Conservation (phyloP, 2,888 invertebrate genomes). For the Stenchaetothrips biformis region DNA sequence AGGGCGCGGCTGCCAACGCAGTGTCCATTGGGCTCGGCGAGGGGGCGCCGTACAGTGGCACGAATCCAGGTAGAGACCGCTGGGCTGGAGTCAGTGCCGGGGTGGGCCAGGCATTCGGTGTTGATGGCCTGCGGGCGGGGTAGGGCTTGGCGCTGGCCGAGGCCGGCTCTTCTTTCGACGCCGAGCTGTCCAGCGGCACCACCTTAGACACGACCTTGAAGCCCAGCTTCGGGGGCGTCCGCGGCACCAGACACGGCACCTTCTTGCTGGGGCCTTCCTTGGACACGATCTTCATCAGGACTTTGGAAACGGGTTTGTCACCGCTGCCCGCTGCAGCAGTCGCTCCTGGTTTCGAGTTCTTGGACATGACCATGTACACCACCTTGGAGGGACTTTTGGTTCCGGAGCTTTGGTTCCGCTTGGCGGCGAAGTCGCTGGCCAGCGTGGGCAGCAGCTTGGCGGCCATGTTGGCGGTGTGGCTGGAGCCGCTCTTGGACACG, state of each 20-base stretch:
- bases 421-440: background rate
- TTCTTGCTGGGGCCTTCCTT: background rate
- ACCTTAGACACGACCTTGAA: background rate
- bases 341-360: background rate
- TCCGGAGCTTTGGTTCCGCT: background rate
- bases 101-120: background rate
- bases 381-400: background rate
- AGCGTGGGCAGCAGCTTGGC: background rate
- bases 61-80: background rate
- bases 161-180: background rate
- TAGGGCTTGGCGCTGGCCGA: background rate
- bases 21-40: background rate
- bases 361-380: constrained; percentile 1
- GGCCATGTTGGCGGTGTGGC: background rate
- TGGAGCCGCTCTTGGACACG: constrained; percentile 1
- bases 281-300: background rate
- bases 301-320: background rate
- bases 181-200: background rate
- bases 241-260: background rate
- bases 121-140: background rate
- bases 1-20: too few relatives aligned
- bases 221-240: background rate
- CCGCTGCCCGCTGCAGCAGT: background rate
- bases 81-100: background rate
- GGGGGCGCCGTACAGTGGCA: background rate